A percentile compares a stretch with the other conserved stretches of the same genome.
phyloP scores from a whole-genome alignment of 1,140 invertebrate genomes.

The Hyles euphorbiae region DNA sequence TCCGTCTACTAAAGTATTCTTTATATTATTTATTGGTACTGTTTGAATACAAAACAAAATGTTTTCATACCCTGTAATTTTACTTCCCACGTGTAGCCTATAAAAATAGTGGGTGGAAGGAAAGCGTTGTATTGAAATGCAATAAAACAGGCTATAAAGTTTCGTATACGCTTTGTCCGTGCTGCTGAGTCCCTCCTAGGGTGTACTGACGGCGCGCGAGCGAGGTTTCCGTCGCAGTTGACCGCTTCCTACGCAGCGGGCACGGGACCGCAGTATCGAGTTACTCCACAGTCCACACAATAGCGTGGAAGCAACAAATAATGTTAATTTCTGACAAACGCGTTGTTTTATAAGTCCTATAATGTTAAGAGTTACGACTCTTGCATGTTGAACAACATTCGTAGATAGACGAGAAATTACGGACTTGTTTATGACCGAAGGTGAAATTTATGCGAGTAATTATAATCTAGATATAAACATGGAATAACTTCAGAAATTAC shows the following conservation, averaged over 20 bases:
- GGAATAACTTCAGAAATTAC: no score
- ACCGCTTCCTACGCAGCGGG: constrained; percentile 52
- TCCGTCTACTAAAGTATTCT: no score
- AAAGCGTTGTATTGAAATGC: constrained; percentile 7
- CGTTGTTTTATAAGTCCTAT: no score
- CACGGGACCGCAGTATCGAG: constrained; percentile 31
- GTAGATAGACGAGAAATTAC: no score
- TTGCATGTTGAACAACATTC: no score
- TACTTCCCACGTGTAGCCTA: neutral
- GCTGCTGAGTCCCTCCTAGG: constrained; percentile 9
- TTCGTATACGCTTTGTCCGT: constrained; percentile 20
- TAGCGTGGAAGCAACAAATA: constrained; percentile 30
- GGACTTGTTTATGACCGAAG: no score
- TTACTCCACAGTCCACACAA: constrained; percentile 49
- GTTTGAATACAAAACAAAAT: no score
- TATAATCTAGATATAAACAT: no score
- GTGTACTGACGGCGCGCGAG: constrained; percentile 12
- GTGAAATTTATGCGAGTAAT: no score
- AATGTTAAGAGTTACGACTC: no score
- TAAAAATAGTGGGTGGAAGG: constrained; percentile 3
- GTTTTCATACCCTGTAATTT: neutral
- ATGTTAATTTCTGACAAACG: no score
- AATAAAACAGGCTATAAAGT: constrained; percentile 22
- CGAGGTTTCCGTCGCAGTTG: constrained; percentile 43
- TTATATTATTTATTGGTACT: no score